A percentile compares a stretch with the other conserved stretches of the same genome.
Evolutionary conservation across 2,797 vertebrate species (phyloP).

Genomic region (Neoniphon sammara): DNA sequence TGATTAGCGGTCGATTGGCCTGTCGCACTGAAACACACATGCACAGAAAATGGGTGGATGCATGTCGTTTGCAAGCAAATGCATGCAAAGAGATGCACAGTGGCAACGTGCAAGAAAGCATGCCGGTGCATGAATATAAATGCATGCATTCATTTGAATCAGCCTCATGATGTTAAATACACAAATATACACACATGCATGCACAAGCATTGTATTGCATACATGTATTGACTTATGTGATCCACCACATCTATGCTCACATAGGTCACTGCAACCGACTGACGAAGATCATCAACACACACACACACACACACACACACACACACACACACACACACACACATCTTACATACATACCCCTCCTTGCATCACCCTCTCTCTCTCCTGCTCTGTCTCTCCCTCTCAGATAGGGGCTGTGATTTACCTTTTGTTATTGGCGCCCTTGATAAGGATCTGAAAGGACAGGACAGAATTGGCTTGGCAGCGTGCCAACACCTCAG

Average conservation of each 20-base stretch:
- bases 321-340: conserved; percentile 3
- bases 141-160: conserved; percentile 7
- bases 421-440: conserved; percentile 72
- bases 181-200: background rate
- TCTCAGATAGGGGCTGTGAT: conserved; percentile 53
- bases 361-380: background rate
- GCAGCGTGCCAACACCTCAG: conserved; percentile 68
- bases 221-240: background rate
- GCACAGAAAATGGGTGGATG: background rate
- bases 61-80: background rate
- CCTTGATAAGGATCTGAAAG: conserved; percentile 80
- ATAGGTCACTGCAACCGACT: background rate
- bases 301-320: background rate
- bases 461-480: conserved; percentile 77
- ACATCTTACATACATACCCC: background rate
- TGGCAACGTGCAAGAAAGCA: conserved; percentile 14
- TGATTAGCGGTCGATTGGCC: conserved; percentile 32
- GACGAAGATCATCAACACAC: background rate
- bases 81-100: conserved; percentile 15
- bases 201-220: background rate
- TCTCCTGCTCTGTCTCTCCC: conserved; percentile 21
- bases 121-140: conserved; percentile 8
- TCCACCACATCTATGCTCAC: background rate
- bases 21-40: conserved; percentile 24
- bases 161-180: conserved; percentile 3